Base-by-base conservation (phyloP, 1,140 invertebrate genomes). In the Aphaenogaster ashmeadi region DNA sequence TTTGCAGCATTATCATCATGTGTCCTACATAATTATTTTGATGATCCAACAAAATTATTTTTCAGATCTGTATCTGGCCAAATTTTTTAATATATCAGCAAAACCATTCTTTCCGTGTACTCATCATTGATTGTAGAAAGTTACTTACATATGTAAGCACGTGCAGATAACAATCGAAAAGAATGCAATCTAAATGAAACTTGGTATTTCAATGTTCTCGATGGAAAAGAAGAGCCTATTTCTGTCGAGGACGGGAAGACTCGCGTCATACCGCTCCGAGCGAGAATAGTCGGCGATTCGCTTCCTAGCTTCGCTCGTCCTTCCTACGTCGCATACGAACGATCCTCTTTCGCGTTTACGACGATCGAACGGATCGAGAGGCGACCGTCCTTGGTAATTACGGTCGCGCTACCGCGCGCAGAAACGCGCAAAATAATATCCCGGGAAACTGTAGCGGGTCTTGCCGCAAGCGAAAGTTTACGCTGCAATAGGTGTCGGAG, bases 361-460 rank as follows among this genome's bases (percentile, higher is more conserved):
- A 71, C 66, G 15, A 54, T 72, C 69, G 54, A 47, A 62, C 8
- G 66, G 27, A 66, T 56, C 83, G 60, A 54, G 83, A 44, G 47
- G 62, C 83, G 58, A 86, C 38, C 83, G 75, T 86, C 83, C 83
- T 86, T 86, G 83, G 21, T 60, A 77, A 85, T 81, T 81, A 81
- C 64, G 52, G 15, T 84, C 80, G 79, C 50, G 67, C 54, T 47
- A 60, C 27, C 67, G 80, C 41, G 50, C 21, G 21, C 11, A 58
- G 9, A 74, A 36, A 33, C 33, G 54, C 54, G n/a, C 33, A 11
- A 8, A 47, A 47, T 54, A 54, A 67, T 44, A 27, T 18, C 15
- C 11, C 80, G 80, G 7, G 15, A 27, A 84, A 84, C 47, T 50
- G 80, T 84, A 60, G 41, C 69, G 69, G 21, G 18, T 58, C n/a